Evolutionary conservation across 2,888 invertebrate genomes (phyloP).

Genomic region (Phengaris alcon): DNA sequence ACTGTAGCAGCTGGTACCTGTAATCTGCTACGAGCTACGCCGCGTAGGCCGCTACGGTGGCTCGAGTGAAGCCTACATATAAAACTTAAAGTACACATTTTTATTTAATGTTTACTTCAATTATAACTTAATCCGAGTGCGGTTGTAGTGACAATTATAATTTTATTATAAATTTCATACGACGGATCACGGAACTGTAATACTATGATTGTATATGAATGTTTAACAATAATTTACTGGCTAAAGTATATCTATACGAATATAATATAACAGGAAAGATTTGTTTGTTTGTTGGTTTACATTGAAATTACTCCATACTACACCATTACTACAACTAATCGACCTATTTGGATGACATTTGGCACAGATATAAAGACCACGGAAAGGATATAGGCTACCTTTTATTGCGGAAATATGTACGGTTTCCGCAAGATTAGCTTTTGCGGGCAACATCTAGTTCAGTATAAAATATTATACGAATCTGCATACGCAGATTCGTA

Average conservation of each 20-base stretch:
- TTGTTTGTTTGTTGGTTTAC: too few species aligned
- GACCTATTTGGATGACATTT: too few species aligned
- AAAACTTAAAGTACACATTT: neutral
- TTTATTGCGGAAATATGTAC: too few species aligned
- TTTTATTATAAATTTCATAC: neutral
- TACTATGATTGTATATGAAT: neutral
- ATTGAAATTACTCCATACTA: too few species aligned
- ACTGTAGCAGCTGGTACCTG: neutral
- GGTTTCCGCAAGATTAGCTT: too few species aligned
- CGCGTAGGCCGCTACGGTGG: neutral
- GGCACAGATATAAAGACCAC: too few species aligned
- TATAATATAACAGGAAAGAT: too few species aligned
- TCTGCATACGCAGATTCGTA: neutral
- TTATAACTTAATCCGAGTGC: neutral
- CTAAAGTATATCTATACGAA: too few species aligned
- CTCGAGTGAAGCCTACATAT: neutral
- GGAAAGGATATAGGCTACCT: too few species aligned
- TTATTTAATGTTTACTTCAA: neutral
- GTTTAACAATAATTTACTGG: too few species aligned
- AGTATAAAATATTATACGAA: neutral
- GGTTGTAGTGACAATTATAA: neutral
- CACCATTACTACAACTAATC: too few species aligned
- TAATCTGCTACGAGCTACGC: neutral
- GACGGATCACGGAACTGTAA: neutral
- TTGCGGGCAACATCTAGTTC: too few species aligned